A percentile compares a stretch with the other conserved stretches of the same genome.
phyloP scores from a whole-genome alignment of 2,888 invertebrate species.

The Agrotis clavis region DNA sequence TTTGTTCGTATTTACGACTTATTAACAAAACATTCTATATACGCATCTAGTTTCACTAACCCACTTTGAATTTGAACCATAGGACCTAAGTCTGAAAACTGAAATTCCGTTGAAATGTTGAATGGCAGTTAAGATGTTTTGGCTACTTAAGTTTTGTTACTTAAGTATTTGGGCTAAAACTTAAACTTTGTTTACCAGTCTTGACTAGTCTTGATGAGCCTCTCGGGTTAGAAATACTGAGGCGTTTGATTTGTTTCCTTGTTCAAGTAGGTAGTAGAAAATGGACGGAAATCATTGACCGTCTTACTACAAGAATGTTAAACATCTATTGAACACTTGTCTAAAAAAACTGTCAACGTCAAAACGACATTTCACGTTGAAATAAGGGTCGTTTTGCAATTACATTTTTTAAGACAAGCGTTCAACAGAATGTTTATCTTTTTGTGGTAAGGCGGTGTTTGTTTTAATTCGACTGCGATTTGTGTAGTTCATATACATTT shows the following conservation, averaged over 20 bases:
- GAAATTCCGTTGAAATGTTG: constrained; percentile 8
- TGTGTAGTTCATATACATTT: background rate
- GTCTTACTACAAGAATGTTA: too few relatives aligned
- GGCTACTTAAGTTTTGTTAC: constrained; percentile 18
- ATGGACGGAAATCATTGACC: constrained; percentile 20
- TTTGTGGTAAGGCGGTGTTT: background rate
- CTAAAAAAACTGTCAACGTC: too few relatives aligned
- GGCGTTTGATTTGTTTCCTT: constrained; percentile 41
- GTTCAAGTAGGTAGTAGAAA: constrained; percentile 53
- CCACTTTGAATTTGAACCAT: constrained; percentile 1
- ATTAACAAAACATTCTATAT: constrained; percentile 21
- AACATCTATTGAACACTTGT: too few relatives aligned
- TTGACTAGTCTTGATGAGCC: constrained; percentile 58
- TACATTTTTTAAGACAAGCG: too few relatives aligned
- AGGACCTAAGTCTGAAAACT: background rate
- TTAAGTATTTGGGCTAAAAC: constrained; percentile 55
- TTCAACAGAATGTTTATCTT: too few relatives aligned
- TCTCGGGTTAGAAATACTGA: constrained; percentile 55
- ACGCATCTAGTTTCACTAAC: background rate
- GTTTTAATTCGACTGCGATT: constrained; percentile 42
- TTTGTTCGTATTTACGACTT: constrained; percentile 57
- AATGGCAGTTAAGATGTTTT: constrained; percentile 14
- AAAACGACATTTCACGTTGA: too few relatives aligned
- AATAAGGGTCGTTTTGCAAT: too few relatives aligned
- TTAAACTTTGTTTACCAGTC: constrained; percentile 52